Evolutionary conservation across 2,797 vertebrate species (phyloP).

Genomic region (Acanthurus leucopareius): DNA sequence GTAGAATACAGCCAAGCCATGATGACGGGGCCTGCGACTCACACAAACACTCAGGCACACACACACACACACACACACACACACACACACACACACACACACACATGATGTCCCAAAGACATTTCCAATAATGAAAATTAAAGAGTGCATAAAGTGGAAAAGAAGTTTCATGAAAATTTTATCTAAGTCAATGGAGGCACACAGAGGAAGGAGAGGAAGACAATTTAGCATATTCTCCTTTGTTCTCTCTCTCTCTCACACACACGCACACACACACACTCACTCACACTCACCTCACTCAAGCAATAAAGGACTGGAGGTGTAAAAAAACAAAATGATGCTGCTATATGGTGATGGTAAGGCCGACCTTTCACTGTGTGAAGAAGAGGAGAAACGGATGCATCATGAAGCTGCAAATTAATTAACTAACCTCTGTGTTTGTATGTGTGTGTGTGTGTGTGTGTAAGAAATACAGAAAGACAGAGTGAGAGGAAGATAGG

Average conservation of each 20-base stretch:
- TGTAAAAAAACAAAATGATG: slow-evolving; percentile 34
- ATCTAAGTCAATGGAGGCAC: not conserved
- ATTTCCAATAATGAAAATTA: slow-evolving; percentile 1
- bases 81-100: slow-evolving; percentile 5
- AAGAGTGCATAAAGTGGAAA: not conserved
- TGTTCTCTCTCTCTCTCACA: not conserved
- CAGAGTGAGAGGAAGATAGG: not conserved
- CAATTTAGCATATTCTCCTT: not conserved
- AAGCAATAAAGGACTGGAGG: not conserved
- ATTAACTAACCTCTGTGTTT: slow-evolving; percentile 19
- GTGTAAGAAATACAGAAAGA: not conserved
- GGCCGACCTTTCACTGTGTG: slow-evolving; percentile 26
- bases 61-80: slow-evolving; percentile 10
- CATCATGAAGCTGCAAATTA: not conserved
- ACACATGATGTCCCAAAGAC: not conserved
- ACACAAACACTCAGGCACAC: not conserved
- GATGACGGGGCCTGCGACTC: slow-evolving; percentile 33
- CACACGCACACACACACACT: not conserved
- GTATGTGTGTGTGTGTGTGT: slow-evolving; percentile 12
- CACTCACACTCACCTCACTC: not conserved
- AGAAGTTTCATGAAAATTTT: not conserved
- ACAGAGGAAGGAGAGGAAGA: not conserved
- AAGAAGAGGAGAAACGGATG: slow-evolving; percentile 37
- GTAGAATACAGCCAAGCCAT: slow-evolving; percentile 97
- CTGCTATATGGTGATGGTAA: slow-evolving; percentile 31